phyloP scores from a whole-genome alignment of 2,797 vertebrate species.

The Muscicapa comitata region DNA sequence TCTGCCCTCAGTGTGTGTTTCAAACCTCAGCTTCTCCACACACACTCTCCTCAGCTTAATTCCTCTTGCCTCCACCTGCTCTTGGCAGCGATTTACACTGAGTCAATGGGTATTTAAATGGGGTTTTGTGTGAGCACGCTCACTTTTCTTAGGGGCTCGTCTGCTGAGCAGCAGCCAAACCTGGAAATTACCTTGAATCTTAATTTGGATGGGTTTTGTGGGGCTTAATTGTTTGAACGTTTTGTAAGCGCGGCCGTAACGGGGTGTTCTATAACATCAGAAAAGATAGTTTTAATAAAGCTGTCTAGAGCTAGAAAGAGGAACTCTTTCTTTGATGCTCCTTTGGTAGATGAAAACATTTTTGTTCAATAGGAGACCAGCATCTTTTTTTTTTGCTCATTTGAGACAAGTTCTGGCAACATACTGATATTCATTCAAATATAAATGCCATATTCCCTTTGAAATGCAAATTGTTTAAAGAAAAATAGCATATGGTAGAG shows the following conservation, averaged over 20 bases:
- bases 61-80: not conserved
- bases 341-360: constrained; percentile 75
- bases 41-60: not conserved
- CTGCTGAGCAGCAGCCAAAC: not conserved
- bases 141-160: not conserved
- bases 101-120: not conserved
- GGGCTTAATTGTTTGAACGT: constrained; percentile 53
- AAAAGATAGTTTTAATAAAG: constrained; percentile 75
- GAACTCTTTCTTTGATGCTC: constrained; percentile 70
- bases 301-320: constrained; percentile 66
- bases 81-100: not conserved
- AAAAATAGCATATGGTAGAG: constrained; percentile 79
- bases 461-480: constrained; percentile 82
- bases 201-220: constrained; percentile 19
- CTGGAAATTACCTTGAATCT: not conserved
- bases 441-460: constrained; percentile 73
- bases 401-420: constrained; percentile 71
- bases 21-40: not conserved
- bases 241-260: constrained; percentile 30
- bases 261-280: constrained; percentile 58
- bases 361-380: constrained; percentile 70
- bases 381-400: constrained; percentile 70
- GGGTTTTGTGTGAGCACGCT: not conserved
- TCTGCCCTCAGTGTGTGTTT: not conserved
- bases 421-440: constrained; percentile 76